Base-by-base conservation (phyloP, 2,797 vertebrate genomes). In the Eidolon dupreanum region DNA sequence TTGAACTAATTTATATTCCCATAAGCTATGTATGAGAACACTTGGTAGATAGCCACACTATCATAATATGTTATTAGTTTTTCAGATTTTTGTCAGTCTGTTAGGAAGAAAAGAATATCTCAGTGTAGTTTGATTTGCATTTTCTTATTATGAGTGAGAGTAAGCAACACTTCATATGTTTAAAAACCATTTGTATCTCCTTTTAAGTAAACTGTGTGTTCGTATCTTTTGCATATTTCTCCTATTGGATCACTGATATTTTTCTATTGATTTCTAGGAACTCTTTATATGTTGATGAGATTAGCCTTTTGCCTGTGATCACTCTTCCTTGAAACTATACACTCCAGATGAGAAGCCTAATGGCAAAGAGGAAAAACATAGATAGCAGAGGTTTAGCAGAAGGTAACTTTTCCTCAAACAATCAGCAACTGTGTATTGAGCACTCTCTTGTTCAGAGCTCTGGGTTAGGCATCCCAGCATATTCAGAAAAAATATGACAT, bases 231-330 rank as follows among this genome's bases (percentile, higher is more conserved):
- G 19, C 13, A 22, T 55, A 53, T 73, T 94, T 91, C 91, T 88
- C 53, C 65, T 59, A 59, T 46, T 88, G 49, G 53, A 61, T 78
- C 36, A 22, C 49, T 61, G 57, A n/a, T 87, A 49, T 43, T 75
- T 91, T 94, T 90, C 49, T 81, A 73, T 46, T 95, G 63, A 95
- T 77, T 78, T 59, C n/a, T 91, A 75, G 70, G 28, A 74, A 90
- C 28, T 57, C 83, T 92, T 95, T 90, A 74, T 79, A 88, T 84
- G 81, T 84, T 74, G 20, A 33, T 75, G 46, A 92, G 20, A 92
- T 83, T 38, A 70, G 33, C 38, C 61, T 73, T 74, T 92, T 75
- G 38, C 51, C 43, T 83, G 1, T 70, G 33, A 63, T 46, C 36
- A 86, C 33, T 73, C 22, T 96, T 96, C 55, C 70, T 74, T 87